Evolutionary conservation across 2,888 invertebrate species (phyloP), one percentile per base, ranked within the genome.

Genomic region (Drosophila meridionalis): DNA sequence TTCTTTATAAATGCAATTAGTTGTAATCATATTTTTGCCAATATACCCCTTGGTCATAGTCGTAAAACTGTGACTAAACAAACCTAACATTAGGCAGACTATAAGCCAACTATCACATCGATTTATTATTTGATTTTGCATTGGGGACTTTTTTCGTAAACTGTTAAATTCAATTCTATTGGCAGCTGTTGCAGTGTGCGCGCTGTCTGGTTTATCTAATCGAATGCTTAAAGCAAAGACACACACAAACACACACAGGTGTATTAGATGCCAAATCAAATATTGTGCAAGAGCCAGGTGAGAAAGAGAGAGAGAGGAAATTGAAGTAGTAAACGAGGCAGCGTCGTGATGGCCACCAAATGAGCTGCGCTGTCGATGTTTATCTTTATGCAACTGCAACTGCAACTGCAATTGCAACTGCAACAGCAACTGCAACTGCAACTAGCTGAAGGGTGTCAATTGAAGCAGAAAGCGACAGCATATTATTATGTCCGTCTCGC

Each of bases 391-490:
- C 68, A 83, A 82, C 76, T 55, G 26, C 55, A 58, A 69, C 48
- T 63, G 70, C 67, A 58, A 42, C 42, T 83, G 75, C 69, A 83
- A 72, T 47, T 69, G 74, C 71, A 67, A 75, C 50, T 32, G 56
- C 67, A 64, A 66, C 55, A 70, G 62, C 69, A 79, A 65, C 61
- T 60, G 32, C 67, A 52, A 59, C 45, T 57, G 63, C 65, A 62
- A 72, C 73, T 69, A 63, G 50, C 56, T 55, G 63, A 71, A 89
- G 86, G 90, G 86, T 86, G 90, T 89, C 86, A 86, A 90, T 90
- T 86, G 90, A 86, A 83, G 86, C 86, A 90, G 89, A 86, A 86
- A 86, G 80, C 74, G 63, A 64, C 55, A 48, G 63, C 62, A 60
- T 65, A 30, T 42, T 32, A 42, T 56, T 40, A 60, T 4, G 14